Conservation (phyloP, 1,140 invertebrate species). For the Coptotermes formosanus region DNA sequence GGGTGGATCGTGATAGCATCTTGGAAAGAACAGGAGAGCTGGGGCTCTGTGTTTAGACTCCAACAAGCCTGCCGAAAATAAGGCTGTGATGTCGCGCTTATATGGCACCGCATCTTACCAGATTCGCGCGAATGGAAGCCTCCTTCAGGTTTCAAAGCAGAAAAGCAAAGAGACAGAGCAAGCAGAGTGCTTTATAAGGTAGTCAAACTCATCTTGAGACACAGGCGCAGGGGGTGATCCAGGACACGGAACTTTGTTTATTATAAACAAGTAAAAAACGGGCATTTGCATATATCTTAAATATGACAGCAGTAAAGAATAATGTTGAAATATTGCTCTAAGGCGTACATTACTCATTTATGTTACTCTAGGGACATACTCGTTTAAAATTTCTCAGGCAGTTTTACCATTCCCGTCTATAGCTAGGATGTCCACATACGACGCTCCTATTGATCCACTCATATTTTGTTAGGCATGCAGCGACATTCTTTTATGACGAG, state of each 20-base stretch:
- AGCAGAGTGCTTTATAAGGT: background rate
- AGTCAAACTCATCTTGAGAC: background rate
- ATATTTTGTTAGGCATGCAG: too few relatives aligned
- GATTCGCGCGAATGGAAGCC: background rate
- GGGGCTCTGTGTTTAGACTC: background rate
- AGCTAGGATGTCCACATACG: too few relatives aligned
- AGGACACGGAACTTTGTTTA: background rate
- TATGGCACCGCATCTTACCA: background rate
- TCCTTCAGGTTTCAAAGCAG: background rate
- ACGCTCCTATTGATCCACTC: too few relatives aligned
- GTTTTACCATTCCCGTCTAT: too few relatives aligned
- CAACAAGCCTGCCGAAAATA: conserved; percentile 1
- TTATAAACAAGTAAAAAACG: background rate
- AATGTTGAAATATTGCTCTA: too few relatives aligned
- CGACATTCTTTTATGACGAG: too few relatives aligned
- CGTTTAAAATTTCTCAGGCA: too few relatives aligned
- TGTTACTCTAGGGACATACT: too few relatives aligned
- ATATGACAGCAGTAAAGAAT: too few relatives aligned
- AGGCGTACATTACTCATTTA: too few relatives aligned
- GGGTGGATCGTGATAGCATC: background rate
- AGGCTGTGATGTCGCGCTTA: background rate
- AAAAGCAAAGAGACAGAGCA: background rate
- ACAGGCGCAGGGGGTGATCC: background rate
- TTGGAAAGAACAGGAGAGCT: background rate
- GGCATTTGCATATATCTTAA: too few relatives aligned